phyloP scores from a whole-genome alignment of 2,113 vertebrate genomes.

The Pollimyrus isidori region DNA sequence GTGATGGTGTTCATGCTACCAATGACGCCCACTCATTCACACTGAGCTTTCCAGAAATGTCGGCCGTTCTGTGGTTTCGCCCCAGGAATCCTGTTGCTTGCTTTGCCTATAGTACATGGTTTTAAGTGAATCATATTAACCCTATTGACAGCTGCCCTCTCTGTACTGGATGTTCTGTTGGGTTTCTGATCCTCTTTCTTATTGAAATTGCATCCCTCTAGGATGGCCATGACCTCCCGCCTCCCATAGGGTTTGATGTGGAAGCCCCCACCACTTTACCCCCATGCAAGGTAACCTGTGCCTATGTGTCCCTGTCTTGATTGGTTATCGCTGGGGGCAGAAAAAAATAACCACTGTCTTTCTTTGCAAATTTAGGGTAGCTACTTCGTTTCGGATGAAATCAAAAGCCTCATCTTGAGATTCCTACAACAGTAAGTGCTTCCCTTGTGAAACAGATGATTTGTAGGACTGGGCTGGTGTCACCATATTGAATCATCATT shows the following conservation, averaged over 20 bases:
- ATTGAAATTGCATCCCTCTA: slow-evolving; percentile 31
- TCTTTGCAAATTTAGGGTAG: slow-evolving; percentile 62
- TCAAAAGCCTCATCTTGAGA: slow-evolving; percentile 67
- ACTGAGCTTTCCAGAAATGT: not conserved
- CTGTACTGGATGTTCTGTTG: not conserved
- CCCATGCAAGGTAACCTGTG: slow-evolving; percentile 65
- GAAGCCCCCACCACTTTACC: slow-evolving; percentile 73
- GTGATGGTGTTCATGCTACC: not conserved
- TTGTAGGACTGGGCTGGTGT: not conserved
- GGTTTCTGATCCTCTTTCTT: not conserved
- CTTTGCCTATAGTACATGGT: not conserved
- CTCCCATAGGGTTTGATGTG: slow-evolving; percentile 79
- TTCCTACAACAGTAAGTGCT: slow-evolving; percentile 80
- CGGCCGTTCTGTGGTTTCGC: not conserved
- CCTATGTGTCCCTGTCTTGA: not conserved
- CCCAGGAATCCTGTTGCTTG: not conserved
- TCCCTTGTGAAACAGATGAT: not conserved
- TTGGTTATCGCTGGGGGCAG: not conserved
- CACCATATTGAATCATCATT: not conserved
- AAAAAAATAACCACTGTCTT: not conserved
- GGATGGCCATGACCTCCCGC: slow-evolving; percentile 81
- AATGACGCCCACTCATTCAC: not conserved
- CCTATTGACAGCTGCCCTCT: not conserved
- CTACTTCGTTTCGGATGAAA: slow-evolving; percentile 70
- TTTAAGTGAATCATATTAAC: not conserved